Conservation (phyloP, 2,888 invertebrate species). For the Odontothrips loti region DNA sequence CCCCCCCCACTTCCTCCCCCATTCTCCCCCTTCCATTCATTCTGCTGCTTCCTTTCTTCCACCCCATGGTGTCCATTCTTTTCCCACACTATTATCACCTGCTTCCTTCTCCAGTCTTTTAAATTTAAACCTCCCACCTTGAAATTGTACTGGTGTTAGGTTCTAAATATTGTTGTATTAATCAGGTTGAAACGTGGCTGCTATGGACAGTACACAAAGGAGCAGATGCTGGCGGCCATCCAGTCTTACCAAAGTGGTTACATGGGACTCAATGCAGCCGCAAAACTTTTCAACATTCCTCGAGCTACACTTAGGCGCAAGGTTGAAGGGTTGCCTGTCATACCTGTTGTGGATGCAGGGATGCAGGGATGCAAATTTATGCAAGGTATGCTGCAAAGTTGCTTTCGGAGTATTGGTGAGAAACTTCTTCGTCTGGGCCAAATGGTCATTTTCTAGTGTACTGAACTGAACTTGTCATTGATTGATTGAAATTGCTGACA, state of each 20-base stretch:
- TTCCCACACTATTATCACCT: not conserved
- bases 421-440: too few species aligned
- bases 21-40: too few species aligned
- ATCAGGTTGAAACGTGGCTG: slow-evolving; percentile 16
- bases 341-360: not conserved
- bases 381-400: not conserved
- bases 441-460: too few species aligned
- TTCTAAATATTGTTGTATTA: not conserved
- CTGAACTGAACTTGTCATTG: too few species aligned
- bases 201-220: slow-evolving; percentile 1
- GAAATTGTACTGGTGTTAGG: not conserved
- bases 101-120: not conserved
- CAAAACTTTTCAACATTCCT: not conserved
- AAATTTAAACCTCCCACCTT: not conserved
- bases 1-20: too few species aligned
- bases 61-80: too few species aligned
- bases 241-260: not conserved
- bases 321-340: not conserved
- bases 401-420: too few species aligned
- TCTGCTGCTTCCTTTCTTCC: too few species aligned
- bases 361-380: not conserved
- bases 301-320: slow-evolving; percentile 2
- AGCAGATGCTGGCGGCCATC: slow-evolving; percentile 6
- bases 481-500: not conserved
- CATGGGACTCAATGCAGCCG: slow-evolving; percentile 5